These are phyloP conservation scores for Tachyglossus aculeatus DNA, from an alignment of 2,797 vertebrate genomes.

Conservation along the genomic window DNA sequence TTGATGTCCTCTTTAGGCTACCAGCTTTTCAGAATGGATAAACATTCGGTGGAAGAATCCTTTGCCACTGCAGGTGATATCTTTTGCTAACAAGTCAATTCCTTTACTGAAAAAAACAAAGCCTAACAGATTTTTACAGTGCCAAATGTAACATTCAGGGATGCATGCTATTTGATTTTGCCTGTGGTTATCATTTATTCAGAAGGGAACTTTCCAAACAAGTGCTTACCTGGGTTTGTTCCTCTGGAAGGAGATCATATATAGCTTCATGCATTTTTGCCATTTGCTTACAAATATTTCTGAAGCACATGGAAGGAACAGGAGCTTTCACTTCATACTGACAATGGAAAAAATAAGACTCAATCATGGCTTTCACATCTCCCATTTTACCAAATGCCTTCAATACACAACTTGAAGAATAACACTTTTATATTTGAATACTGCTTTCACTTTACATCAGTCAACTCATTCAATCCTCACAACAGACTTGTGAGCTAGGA, in stretches of 20 bases:
- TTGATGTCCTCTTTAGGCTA: too few species aligned
- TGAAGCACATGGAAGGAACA: conserved; percentile 93
- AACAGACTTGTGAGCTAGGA: too few species aligned
- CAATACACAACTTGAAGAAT: too few species aligned
- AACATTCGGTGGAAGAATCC: too few species aligned
- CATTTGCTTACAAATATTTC: conserved; percentile 96
- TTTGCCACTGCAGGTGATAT: too few species aligned
- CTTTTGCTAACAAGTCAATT: not conserved
- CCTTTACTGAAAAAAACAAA: conserved; percentile 12
- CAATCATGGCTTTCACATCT: conserved; percentile 5
- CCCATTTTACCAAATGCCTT: not conserved
- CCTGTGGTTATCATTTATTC: not conserved
- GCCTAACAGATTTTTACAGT: not conserved
- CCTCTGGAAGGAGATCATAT: conserved; percentile 90
- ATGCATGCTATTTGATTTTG: conserved; percentile 2
- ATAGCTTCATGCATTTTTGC: conserved; percentile 98
- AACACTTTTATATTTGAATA: too few species aligned
- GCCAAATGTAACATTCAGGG: not conserved
- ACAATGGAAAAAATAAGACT: conserved; percentile 29
- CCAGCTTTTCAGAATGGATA: too few species aligned
- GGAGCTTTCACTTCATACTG: conserved; percentile 98
- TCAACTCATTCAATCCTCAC: too few species aligned
- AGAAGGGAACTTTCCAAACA: conserved; percentile 17
- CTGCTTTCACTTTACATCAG: too few species aligned
- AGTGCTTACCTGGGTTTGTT: conserved; percentile 89